A percentile compares a stretch with the other conserved stretches of the same genome.
phyloP scores from a whole-genome alignment of 2,113 vertebrate genomes.

The Toxotes jaculatrix region DNA sequence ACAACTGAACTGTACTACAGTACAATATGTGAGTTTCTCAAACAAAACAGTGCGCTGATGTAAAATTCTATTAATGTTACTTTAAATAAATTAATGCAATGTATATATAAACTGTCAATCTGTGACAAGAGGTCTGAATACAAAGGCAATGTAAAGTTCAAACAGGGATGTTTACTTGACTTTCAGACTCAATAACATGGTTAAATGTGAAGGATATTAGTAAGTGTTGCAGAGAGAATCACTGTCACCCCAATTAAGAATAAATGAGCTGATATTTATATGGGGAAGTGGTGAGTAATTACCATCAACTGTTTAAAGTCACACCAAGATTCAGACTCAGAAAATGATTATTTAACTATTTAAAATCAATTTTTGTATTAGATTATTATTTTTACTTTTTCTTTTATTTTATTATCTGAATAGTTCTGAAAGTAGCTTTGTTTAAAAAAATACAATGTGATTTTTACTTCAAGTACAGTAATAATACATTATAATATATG shows the following conservation, averaged over 20 bases:
- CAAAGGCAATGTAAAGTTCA: not conserved
- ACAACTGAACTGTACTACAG: too few species aligned
- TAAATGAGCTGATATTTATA: conserved; percentile 64
- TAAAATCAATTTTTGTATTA: not conserved
- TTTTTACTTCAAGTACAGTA: not conserved
- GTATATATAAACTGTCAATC: not conserved
- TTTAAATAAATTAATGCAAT: not conserved
- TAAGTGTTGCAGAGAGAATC: conserved; percentile 30
- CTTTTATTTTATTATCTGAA: too few species aligned
- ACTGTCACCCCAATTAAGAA: conserved; percentile 53
- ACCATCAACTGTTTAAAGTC: conserved; percentile 39
- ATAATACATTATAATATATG: not conserved
- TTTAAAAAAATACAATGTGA: too few species aligned
- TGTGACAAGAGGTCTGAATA: not conserved
- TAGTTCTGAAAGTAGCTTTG: too few species aligned
- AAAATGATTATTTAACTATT: not conserved
- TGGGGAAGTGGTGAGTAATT: conserved; percentile 51
- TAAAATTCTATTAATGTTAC: not conserved
- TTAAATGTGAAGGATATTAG: conserved; percentile 38
- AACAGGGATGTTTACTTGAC: not conserved
- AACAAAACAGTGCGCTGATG: not conserved
- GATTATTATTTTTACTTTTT: not conserved
- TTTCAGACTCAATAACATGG: not conserved
- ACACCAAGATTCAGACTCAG: conserved; percentile 14
- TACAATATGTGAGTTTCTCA: not conserved